Base-by-base conservation (phyloP, 2,888 invertebrate genomes). In the Aspidapion aeneum region DNA sequence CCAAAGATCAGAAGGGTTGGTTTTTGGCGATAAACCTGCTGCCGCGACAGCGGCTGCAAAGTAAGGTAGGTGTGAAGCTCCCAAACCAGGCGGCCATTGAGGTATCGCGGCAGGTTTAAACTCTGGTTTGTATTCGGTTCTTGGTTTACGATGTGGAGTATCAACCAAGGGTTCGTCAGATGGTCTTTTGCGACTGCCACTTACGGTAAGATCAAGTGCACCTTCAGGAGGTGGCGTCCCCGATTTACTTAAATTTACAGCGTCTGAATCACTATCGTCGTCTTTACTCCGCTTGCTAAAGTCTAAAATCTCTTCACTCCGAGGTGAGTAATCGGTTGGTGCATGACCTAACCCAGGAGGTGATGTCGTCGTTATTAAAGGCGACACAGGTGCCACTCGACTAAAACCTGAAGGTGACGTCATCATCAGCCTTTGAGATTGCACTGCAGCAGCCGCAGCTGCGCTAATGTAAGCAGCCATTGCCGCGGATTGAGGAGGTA, bases 381-480 rank as follows among this genome's bases (percentile, higher is more conserved):
- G 91, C 66, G 92, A 90, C 71, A 84, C 82, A 2, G 84, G 81
- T n/a, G 83, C 82, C 3, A 35, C 12, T 52, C 84, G 78, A 21
- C 73, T 72, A 69, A 75, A 79, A 21, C 76, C 74, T 17, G 78
- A 73, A 51, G 83, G 84, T 54, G 84, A 85, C 1, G 90, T 88
- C 77, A 92, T 86, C 68, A 92, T 85, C 58, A 88, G 79, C 63
- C 91, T 86, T 79, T 91, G 90, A 71, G 91, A 90, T 71, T 87
- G 87, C 62, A 88, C 89, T 21, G 83, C 84, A 1, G 88, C 89
- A 1, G 88, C 89, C 19, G 78, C 79, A 1, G 74, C 76, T 1
- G 89, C 89, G 64, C 88, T 88, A 62, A 91, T 84, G 77, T 91
- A 91, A 3, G 91, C 92, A 20, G 91, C 91, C 83, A 92, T 90